These are phyloP conservation scores for Ernsta delagoae DNA, from an alignment of 2,888 invertebrate genomes.

Conservation along the genomic window DNA sequence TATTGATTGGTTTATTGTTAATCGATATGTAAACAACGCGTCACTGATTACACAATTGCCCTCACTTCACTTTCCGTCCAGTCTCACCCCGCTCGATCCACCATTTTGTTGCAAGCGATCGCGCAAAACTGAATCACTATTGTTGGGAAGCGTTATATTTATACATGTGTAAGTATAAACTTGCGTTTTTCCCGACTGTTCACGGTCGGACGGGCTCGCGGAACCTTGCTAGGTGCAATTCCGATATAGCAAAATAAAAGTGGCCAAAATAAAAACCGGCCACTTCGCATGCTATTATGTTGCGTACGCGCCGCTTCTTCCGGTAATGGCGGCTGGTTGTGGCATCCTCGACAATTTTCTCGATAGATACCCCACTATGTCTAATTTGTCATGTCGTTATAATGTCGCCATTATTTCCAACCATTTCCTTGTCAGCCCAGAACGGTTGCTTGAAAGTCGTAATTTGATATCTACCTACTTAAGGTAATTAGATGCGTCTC, in stretches of 20 bases:
- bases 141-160: constrained; percentile 75
- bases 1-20: constrained; percentile 50
- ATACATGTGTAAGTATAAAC: constrained; percentile 78
- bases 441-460: constrained; percentile 31
- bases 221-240: constrained; percentile 61
- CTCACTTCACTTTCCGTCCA: constrained; percentile 71
- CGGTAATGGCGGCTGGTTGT: constrained; percentile 59
- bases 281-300: constrained; percentile 49
- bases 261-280: constrained; percentile 63
- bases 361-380: constrained; percentile 50
- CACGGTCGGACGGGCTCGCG: constrained; percentile 69
- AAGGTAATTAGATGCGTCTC: constrained; percentile 11
- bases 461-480: constrained; percentile 30
- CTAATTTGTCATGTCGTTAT: constrained; percentile 65
- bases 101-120: constrained; percentile 80
- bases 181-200: constrained; percentile 78
- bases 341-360: constrained; percentile 53
- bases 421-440: constrained; percentile 56
- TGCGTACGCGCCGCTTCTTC: constrained; percentile 68
- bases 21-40: constrained; percentile 45
- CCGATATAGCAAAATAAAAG: constrained; percentile 68
- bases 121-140: constrained; percentile 80
- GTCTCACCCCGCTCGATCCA: constrained; percentile 62
- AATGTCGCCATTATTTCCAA: constrained; percentile 53
- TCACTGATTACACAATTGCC: constrained; percentile 57